A percentile compares a stretch with the other conserved stretches of the same genome.
Conservation (phyloP, 2,888 invertebrate genomes). For the Lithophane semibrunnea region DNA sequence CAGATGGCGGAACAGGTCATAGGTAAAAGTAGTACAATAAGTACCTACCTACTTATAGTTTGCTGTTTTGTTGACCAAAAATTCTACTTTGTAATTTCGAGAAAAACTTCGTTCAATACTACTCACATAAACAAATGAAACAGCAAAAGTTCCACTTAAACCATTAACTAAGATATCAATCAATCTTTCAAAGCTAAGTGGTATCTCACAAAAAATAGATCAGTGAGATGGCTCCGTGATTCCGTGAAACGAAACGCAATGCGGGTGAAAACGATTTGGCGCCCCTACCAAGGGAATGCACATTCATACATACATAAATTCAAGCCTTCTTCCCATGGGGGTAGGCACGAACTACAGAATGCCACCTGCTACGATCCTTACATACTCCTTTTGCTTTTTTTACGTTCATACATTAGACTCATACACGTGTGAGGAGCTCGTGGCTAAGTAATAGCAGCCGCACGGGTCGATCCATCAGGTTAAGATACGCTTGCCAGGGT, state of each 20-base stretch:
- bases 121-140: conserved; percentile 16
- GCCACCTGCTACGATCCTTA: neutral
- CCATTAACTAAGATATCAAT: conserved; percentile 44
- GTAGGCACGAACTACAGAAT: neutral
- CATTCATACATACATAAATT: neutral
- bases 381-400: too few relatives aligned
- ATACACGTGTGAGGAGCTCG: too few relatives aligned
- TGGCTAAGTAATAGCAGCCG: too few relatives aligned
- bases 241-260: conserved; percentile 35
- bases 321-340: neutral
- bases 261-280: conserved; percentile 32
- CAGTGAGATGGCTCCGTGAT: conserved; percentile 37
- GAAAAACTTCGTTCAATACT: neutral
- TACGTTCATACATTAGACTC: too few relatives aligned
- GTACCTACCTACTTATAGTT: too few relatives aligned
- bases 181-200: conserved; percentile 61
- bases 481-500: too few relatives aligned
- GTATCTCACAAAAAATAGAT: conserved; percentile 56
- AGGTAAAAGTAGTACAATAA: too few relatives aligned
- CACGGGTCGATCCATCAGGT: too few relatives aligned
- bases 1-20: too few relatives aligned
- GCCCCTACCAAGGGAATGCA: conserved; percentile 9
- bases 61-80: too few relatives aligned
- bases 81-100: neutral
- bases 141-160: conserved; percentile 35